These are phyloP conservation scores for Cheumatopsyche charites DNA, from an alignment of 1,140 invertebrate genomes.

Conservation along the genomic window DNA sequence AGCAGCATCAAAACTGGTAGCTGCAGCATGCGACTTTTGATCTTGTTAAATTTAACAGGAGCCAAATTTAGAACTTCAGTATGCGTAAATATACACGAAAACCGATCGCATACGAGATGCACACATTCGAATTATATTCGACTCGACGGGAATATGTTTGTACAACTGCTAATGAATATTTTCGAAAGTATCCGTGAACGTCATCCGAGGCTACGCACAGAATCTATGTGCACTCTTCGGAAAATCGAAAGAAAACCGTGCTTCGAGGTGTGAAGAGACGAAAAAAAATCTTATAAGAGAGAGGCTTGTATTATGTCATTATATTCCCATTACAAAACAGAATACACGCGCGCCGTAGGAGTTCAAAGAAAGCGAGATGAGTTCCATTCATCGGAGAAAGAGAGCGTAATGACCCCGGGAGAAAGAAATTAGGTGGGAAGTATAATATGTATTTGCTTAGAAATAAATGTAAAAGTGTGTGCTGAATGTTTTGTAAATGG, in stretches of 20 bases:
- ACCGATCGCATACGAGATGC: conserved; percentile 1
- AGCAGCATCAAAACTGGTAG: not conserved
- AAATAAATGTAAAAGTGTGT: not conserved
- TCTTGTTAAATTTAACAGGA: conserved; percentile 6
- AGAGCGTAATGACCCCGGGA: conserved; percentile 25
- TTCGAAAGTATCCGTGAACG: not conserved
- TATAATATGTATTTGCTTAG: conserved; percentile 26
- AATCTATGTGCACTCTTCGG: not conserved
- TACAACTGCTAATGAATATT: not conserved
- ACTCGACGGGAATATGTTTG: not conserved
- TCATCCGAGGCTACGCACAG: not conserved
- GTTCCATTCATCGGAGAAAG: conserved; percentile 30
- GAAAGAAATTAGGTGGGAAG: conserved; percentile 35
- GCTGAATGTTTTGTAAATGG: not conserved
- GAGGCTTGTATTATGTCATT: conserved; percentile 28
- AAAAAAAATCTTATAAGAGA: not conserved
- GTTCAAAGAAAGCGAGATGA: conserved; percentile 13
- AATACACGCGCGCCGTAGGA: conserved; percentile 2
- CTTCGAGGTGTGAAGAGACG: too few species aligned
- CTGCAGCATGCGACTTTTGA: not conserved
- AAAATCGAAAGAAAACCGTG: not conserved
- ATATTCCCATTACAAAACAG: conserved; percentile 31
- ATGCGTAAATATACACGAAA: not conserved
- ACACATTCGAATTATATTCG: not conserved
- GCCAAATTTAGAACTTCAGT: not conserved